Base-by-base conservation (phyloP, 2,888 invertebrate genomes). In the Bombylius discolor region DNA sequence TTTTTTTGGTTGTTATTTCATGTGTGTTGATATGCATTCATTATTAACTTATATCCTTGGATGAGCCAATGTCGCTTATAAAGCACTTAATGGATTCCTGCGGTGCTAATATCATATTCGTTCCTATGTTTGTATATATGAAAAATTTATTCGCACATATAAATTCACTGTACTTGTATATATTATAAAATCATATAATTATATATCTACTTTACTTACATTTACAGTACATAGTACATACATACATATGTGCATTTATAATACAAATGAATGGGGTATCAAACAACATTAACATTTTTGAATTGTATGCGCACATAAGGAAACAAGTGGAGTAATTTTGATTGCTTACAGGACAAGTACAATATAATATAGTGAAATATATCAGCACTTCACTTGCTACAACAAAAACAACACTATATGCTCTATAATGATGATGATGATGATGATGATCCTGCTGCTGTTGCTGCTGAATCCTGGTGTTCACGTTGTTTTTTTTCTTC, bases 261-360 rank as follows among this genome's bases (percentile, higher is more conserved):
- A 23, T 23, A 23, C 23, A 23, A 23, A 23, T 23, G 23, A 23
- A 23, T 23, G 23, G 23, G 23, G 23, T 23, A 23, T 23, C 23
- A 23, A 23, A 23, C 23, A 23, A 23, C 23, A 23, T 23, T 23
- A 23, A 23, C 23, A 23, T 23, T 23, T 23, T 23, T 47, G 31
- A 31, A 36, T 53, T 53, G 47, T 53, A 42, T 54, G 49, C 53
- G 49, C n/a, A 33, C 33, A 23, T 23, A 49, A 45, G 47, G 47
- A 56, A 59, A 58, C 56, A 58, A 58, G 58, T 58, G 56, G 52
- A 58, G 56, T 58, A 58, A 58, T 58, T 58, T 58, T 56, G 58
- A 58, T 58, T 58, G 52, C 56, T 58, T 42, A 4, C 58, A 53
- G 51, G 54, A 56, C 58, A 58, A 58, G 58, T 58, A 23, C 23